A percentile compares a stretch with the other conserved stretches of the same genome.
These are phyloP conservation scores for Dromaius novaehollandiae DNA, from an alignment of 2,113 vertebrate species.

Conservation along the genomic window DNA sequence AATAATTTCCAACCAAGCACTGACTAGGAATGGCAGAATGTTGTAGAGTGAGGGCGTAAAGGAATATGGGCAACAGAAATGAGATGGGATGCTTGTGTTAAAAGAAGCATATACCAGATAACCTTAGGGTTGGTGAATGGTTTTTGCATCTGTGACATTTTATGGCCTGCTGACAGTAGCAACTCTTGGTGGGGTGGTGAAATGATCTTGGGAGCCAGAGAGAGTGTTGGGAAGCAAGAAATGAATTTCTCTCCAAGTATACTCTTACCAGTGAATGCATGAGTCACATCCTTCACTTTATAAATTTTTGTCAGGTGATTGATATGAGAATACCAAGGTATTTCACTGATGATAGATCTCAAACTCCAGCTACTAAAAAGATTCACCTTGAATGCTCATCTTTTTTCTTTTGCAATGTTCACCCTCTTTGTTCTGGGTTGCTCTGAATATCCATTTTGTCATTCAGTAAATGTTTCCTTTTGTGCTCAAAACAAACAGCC, in stretches of 20 bases:
- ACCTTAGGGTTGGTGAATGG: neutral
- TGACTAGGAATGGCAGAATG: neutral
- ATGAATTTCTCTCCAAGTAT: neutral
- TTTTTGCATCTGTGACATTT: slow-evolving; percentile 6
- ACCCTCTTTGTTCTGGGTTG: slow-evolving; percentile 11
- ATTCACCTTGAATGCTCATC: neutral
- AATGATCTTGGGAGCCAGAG: slow-evolving; percentile 12
- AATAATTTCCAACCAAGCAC: neutral
- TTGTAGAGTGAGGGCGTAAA: neutral
- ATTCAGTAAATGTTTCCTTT: slow-evolving; percentile 33
- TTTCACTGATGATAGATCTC: neutral
- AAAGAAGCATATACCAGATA: neutral
- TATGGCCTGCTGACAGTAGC: neutral
- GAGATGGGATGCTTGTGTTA: neutral
- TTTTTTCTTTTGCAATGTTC: neutral
- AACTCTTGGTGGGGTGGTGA: neutral
- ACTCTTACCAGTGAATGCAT: neutral
- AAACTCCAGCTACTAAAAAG: neutral
- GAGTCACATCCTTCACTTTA: slow-evolving; percentile 18
- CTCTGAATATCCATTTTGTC: slow-evolving; percentile 31
- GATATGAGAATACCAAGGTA: slow-evolving; percentile 13
- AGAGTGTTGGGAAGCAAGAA: slow-evolving; percentile 21
- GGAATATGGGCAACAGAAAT: neutral
- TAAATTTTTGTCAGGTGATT: slow-evolving; percentile 24
- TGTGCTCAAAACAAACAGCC: slow-evolving; percentile 22